Evolutionary conservation across 2,888 invertebrate species (phyloP).

Genomic region (Autographa pulchrina): DNA sequence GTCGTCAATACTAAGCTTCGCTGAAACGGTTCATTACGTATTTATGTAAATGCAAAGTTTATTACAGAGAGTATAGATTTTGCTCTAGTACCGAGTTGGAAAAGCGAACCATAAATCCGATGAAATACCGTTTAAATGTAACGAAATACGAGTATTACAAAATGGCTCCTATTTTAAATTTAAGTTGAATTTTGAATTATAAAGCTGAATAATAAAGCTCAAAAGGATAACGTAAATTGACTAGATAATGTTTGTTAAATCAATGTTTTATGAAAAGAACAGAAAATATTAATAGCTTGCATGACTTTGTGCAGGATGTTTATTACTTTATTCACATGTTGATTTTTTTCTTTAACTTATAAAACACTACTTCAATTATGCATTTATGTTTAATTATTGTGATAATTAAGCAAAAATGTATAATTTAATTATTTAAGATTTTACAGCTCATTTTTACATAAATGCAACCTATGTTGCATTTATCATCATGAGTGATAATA

Average conservation of each 20-base stretch:
- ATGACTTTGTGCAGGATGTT: too few species aligned
- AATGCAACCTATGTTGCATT: too few species aligned
- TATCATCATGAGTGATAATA: too few species aligned
- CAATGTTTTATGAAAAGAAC: neutral
- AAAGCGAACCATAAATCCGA: conserved; percentile 51
- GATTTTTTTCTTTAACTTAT: too few species aligned
- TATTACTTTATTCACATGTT: too few species aligned
- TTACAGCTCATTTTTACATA: too few species aligned
- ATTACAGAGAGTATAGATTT: conserved; percentile 67
- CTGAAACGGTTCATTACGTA: conserved; percentile 65
- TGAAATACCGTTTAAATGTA: conserved; percentile 33
- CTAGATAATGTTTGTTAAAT: neutral
- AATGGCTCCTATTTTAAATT: neutral
- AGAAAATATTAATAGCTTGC: too few species aligned
- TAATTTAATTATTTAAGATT: too few species aligned
- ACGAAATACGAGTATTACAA: conserved; percentile 3
- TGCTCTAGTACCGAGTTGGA: conserved; percentile 35
- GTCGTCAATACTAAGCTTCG: conserved; percentile 59
- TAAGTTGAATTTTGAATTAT: neutral
- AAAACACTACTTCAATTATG: too few species aligned
- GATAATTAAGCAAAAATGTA: too few species aligned
- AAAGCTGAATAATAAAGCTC: neutral
- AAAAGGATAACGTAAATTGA: neutral
- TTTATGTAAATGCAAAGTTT: conserved; percentile 74
- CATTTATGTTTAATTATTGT: too few species aligned